Evolutionary conservation across 2,113 vertebrate species (phyloP).

Genomic region (Gambusia affinis): DNA sequence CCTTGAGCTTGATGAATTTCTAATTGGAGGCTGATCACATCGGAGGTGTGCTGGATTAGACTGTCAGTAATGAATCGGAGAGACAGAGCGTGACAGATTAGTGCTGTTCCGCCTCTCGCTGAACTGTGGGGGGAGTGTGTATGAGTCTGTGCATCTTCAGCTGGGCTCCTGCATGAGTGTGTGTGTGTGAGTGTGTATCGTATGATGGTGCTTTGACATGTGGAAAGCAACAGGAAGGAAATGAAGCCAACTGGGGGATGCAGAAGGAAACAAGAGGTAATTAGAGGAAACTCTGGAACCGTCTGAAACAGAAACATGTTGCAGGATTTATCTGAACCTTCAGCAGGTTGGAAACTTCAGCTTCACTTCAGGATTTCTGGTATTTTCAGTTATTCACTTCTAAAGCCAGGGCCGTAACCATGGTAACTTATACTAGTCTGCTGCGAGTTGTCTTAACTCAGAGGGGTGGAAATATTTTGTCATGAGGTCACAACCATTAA

Average conservation of each 20-base stretch:
- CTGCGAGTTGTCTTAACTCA: too few species aligned
- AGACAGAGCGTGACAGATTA: conserved; percentile 72
- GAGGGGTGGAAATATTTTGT: too few species aligned
- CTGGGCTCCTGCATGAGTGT: neutral
- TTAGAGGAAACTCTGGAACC: neutral
- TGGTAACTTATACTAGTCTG: too few species aligned
- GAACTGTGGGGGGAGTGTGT: conserved; percentile 39
- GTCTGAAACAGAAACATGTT: too few species aligned
- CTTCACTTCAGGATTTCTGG: too few species aligned
- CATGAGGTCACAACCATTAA: too few species aligned
- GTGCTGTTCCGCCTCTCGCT: conserved; percentile 58
- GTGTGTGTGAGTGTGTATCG: neutral
- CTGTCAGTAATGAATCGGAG: conserved; percentile 71
- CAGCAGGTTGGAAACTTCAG: too few species aligned
- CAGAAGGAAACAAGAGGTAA: neutral
- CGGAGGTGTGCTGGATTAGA: conserved; percentile 74
- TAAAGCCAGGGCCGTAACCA: too few species aligned
- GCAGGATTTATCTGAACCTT: too few species aligned
- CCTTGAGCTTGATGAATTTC: conserved; percentile 75
- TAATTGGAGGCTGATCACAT: conserved; percentile 79
- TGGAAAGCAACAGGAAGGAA: conserved; percentile 20
- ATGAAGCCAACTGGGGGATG: neutral
- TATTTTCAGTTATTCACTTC: too few species aligned
- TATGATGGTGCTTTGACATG: conserved; percentile 5
- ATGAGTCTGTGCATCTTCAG: conserved; percentile 17